Evolutionary conservation across 2,888 invertebrate genomes (phyloP).

Genomic region (Bimastos eiseni): DNA sequence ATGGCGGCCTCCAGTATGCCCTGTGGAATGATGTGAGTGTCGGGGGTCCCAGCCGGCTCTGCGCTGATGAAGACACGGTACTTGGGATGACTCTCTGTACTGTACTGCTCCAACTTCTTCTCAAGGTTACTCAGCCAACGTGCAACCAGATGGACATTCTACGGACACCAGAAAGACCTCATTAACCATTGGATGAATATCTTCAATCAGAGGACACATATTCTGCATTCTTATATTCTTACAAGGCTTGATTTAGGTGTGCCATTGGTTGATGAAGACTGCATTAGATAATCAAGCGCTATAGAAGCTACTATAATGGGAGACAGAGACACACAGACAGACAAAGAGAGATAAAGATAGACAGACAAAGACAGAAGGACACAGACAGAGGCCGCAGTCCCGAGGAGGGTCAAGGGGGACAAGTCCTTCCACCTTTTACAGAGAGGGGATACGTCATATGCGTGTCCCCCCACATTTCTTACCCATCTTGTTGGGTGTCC

Average conservation of each 20-base stretch:
- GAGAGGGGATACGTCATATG: too few relatives aligned
- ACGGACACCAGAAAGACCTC: conserved; percentile 53
- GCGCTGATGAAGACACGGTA: conserved; percentile 92
- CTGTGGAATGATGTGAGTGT: conserved; percentile 89
- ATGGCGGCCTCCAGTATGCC: conserved; percentile 93
- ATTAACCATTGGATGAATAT: not conserved
- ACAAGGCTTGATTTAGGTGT: not conserved
- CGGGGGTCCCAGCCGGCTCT: conserved; percentile 84
- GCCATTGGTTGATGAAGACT: not conserved
- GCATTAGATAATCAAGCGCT: not conserved
- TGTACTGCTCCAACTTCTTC: conserved; percentile 85
- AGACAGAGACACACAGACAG: too few relatives aligned
- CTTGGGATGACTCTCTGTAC: conserved; percentile 76
- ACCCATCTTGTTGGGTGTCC: too few relatives aligned
- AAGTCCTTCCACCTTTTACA: too few relatives aligned
- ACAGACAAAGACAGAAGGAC: too few relatives aligned
- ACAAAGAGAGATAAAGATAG: too few relatives aligned
- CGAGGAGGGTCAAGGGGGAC: too few relatives aligned
- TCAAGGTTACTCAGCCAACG: conserved; percentile 89
- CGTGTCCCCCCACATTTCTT: too few relatives aligned
- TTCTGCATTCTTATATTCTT: too few relatives aligned
- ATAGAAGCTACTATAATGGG: not conserved
- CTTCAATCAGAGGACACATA: too few relatives aligned
- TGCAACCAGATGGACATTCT: conserved; percentile 93
- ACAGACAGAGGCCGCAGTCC: too few relatives aligned